Conservation (phyloP, 2,113 vertebrate species). For the Atherinomorus stipes region DNA sequence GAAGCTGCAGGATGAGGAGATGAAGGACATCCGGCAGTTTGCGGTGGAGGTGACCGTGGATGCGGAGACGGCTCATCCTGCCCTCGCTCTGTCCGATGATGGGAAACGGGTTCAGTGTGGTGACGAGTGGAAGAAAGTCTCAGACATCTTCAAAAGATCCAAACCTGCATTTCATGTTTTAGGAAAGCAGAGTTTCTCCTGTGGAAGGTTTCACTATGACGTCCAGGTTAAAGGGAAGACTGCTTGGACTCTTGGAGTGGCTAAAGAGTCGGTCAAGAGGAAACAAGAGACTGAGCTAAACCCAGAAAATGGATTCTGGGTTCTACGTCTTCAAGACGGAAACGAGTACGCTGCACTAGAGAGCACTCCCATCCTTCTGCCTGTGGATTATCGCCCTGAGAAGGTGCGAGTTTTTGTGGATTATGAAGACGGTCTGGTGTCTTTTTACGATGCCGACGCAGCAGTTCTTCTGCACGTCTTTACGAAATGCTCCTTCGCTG, state of each 20-base stretch:
- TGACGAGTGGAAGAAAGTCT: not conserved
- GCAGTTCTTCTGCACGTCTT: slow-evolving; percentile 10
- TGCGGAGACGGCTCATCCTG: slow-evolving; percentile 4
- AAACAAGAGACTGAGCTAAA: not conserved
- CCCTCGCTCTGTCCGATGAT: slow-evolving; percentile 15
- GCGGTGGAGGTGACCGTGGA: slow-evolving; percentile 13
- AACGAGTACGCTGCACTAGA: not conserved
- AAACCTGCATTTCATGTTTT: not conserved
- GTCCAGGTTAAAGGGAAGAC: slow-evolving; percentile 22
- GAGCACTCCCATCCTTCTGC: rapidly evolving
- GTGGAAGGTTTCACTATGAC: slow-evolving; percentile 11
- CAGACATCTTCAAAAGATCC: not conserved
- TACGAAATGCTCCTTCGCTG: slow-evolving; percentile 6
- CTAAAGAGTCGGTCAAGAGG: not conserved
- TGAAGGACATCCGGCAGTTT: not conserved
- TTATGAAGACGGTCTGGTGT: slow-evolving; percentile 18
- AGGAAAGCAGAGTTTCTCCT: slow-evolving; percentile 24
- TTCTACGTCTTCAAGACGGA: not conserved
- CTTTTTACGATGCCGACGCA: slow-evolving; percentile 7
- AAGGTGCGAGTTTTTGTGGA: slow-evolving; percentile 28
- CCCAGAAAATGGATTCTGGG: slow-evolving; percentile 15
- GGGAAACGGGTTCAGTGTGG: not conserved
- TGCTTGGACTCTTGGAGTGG: not conserved
- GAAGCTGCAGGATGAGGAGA: not conserved
- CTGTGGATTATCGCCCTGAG: not conserved